Evolutionary conservation across 2,888 invertebrate genomes (phyloP), one percentile per base, ranked within the genome.

Genomic region (Cordilura impudica): DNA sequence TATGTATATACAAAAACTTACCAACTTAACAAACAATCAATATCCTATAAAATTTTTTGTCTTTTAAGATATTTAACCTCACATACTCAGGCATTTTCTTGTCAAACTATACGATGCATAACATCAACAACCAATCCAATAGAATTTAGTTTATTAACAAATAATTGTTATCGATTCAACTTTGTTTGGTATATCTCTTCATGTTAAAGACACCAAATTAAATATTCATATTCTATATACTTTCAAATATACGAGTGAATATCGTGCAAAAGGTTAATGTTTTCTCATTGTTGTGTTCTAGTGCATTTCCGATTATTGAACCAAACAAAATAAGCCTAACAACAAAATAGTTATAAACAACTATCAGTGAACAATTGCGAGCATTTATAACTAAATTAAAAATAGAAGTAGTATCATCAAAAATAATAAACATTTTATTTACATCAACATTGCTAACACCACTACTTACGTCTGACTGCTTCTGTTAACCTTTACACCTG

Each of bases 131-230:
- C 14, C 23, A 16, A 29, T 16, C 26, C 56, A 54, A 49, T 14
- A 49, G 60, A 54, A 23, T 14, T 56, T n/a, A 21, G 19, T 56
- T 67, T 12, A 26, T 56, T 14, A 71, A 31, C 35, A 66, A 66
- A 66, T 71, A 71, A 54, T 63, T 63, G 31, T 12, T 65, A 70
- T 70, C 58, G 70, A 65, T 65, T 76, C 26, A 75, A 65, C 56
- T 70, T 49, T 39, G 3, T 26, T n/a, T 4, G 45, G 8, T 18
- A 31, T 71, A 54, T 12, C 29, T 63, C 63, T 72, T 63, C n/a
- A 63, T 26, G 16, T 56, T 35, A 45, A 47, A 8, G 18, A 45
- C 2, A 16, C 3, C 18, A 26, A 61, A 60, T 60, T 26, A 60
- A 45, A 45, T 60, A 45, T 60, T 45, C 45, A 45, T 45, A 12